Evolutionary conservation across 2,113 vertebrate species (phyloP), one percentile per base, ranked within the genome.

Genomic region (Pipa parva): DNA sequence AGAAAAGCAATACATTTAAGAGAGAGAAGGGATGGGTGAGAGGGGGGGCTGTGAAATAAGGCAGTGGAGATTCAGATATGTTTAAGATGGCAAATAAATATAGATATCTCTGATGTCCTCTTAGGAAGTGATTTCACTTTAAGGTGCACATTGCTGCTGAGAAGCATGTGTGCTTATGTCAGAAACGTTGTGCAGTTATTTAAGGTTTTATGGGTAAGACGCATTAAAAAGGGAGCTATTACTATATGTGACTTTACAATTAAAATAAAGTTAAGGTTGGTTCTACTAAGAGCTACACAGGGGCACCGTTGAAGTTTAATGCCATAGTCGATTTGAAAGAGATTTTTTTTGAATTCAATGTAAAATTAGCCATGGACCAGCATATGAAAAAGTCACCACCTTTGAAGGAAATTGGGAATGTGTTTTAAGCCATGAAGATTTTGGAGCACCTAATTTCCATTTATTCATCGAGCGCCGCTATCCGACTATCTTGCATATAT

Each of bases 81-180:
- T 90, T 87, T 85, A 87, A 87, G 87, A 90, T 90, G 88, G 86
- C 85, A 89, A 87, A 89, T 88, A 88, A 87, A 89, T 89, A 84
- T 78, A 88, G 85, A 87, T 88, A 87, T 81, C 85, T 79, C 79
- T 86, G 85, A 83, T 87, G 86, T 89, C 85, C 87, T 85, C 80
- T 79, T 77, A 81, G 81, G 79, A 88, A 86, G 82, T 62, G 75
- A 81, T 88, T 88, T 87, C 86, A 85, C 85, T 87, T 89, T 88
- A 85, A 88, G 85, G 85, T 79, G 79, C 87, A 83, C 83, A 81
- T 89, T 89, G 84, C 83, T 82, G 83, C 75, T 18, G 80, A 85
- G 83, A 74, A 85, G 80, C 84, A 68, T 87, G 87, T 88, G 76
- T 87, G 85, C 84, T 80, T 73, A 79, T 81, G 80, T 84, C 86